Percentiles rank a stretch among this genome's conserved stretches.
These are phyloP conservation scores for Tiliqua scincoides DNA, from an alignment of 2,113 vertebrate genomes.

Conservation along the genomic window DNA sequence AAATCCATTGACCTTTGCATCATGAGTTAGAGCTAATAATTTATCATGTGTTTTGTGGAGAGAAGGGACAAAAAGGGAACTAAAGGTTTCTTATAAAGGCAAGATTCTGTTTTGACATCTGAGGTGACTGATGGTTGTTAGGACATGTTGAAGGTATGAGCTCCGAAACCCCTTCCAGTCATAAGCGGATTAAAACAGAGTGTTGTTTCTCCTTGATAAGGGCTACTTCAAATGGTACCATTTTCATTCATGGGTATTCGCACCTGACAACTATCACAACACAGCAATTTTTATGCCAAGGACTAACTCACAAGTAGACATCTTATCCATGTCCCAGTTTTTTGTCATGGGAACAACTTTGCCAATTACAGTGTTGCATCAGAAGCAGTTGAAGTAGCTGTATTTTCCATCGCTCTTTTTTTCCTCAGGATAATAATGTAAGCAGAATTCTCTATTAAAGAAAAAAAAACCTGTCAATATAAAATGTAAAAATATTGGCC, in stretches of 20 bases:
- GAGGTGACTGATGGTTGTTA: neutral
- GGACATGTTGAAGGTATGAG: neutral
- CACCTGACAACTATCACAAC: neutral
- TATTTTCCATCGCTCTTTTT: neutral
- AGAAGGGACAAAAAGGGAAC: neutral
- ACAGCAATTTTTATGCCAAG: neutral
- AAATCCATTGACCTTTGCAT: neutral
- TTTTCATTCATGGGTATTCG: neutral
- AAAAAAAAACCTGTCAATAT: too few species aligned
- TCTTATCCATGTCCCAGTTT: neutral
- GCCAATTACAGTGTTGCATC: neutral
- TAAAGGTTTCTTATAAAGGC: neutral
- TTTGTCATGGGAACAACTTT: neutral
- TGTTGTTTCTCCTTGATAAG: neutral
- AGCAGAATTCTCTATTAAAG: neutral
- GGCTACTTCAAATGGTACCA: neutral
- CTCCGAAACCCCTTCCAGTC: neutral
- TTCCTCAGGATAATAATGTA: neutral
- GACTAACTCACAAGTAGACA: neutral
- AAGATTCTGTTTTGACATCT: slow-evolving; percentile 7
- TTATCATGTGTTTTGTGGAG: neutral
- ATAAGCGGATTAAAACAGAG: neutral
- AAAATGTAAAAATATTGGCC: neutral
- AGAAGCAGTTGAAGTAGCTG: neutral
- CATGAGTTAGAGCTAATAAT: neutral